Conservation (phyloP, 2,113 vertebrate species). For the Vulpes lagopus region DNA sequence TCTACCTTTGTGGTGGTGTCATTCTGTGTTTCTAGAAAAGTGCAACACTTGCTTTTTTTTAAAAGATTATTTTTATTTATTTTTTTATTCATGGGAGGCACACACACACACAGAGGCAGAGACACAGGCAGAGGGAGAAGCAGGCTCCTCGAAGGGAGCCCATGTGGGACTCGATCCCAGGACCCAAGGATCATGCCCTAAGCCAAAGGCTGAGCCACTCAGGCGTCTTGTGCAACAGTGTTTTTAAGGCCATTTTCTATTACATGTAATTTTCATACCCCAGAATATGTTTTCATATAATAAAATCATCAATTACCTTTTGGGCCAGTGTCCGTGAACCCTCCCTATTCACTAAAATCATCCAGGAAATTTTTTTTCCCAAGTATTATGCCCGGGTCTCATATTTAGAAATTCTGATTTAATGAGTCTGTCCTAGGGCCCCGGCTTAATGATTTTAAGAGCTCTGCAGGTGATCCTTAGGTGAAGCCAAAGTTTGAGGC, state of each 20-base stretch:
- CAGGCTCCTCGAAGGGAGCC: too few species aligned
- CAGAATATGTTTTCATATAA: neutral
- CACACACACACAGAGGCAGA: too few species aligned
- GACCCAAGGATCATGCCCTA: too few species aligned
- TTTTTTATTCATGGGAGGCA: too few species aligned
- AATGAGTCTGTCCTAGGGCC: neutral
- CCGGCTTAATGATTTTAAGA: neutral
- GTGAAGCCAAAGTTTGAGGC: neutral
- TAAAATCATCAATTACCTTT: neutral
- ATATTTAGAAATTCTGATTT: slow-evolving; percentile 5
- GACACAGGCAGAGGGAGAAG: too few species aligned
- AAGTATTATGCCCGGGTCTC: neutral
- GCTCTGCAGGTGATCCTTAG: neutral
- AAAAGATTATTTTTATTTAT: too few species aligned
- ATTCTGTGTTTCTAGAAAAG: slow-evolving; percentile 54
- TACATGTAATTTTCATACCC: neutral
- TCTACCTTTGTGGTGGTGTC: neutral
- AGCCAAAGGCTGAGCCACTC: too few species aligned
- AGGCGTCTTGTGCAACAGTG: neutral
- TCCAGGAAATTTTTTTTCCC: neutral
- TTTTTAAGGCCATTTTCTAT: slow-evolving; percentile 24
- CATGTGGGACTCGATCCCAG: too few species aligned
- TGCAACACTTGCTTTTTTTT: neutral
- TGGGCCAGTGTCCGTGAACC: neutral
- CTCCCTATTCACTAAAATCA: neutral